These are phyloP conservation scores for Dasyprocta punctata DNA, from an alignment of 2,113 vertebrate species.

Conservation along the genomic window DNA sequence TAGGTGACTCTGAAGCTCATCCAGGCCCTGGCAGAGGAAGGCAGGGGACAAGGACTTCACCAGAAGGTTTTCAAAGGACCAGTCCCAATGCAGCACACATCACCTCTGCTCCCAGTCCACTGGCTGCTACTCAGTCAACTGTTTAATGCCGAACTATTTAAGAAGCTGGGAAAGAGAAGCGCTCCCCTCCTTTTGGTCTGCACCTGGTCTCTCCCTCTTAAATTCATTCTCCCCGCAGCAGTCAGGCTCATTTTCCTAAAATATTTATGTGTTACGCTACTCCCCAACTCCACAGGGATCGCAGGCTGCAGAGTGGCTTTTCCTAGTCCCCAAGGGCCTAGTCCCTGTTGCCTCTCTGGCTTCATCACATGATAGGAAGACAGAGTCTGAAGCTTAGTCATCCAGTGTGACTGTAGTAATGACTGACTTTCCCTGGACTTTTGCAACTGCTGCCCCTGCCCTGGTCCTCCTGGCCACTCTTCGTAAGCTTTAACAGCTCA, in stretches of 20 bases:
- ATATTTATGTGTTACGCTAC: not conserved
- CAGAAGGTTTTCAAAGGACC: not conserved
- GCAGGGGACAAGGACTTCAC: fast-evolving
- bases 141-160: not conserved
- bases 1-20: not conserved
- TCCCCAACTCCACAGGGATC: fast-evolving
- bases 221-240: not conserved
- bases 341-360: not conserved
- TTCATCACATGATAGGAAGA: not conserved
- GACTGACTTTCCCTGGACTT: not conserved
- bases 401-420: not conserved
- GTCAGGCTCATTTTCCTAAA: not conserved
- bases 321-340: not conserved
- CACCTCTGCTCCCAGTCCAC: not conserved
- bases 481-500: not conserved
- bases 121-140: not conserved
- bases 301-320: not conserved
- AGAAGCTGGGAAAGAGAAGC: not conserved
- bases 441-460: not conserved
- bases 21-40: not conserved
- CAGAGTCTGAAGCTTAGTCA: not conserved
- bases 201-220: not conserved
- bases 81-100: not conserved
- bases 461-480: not conserved
- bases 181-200: not conserved